A percentile compares a stretch with the other conserved stretches of the same genome.
Conservation (phyloP, 2,113 vertebrate species). For the Uria aalge region DNA sequence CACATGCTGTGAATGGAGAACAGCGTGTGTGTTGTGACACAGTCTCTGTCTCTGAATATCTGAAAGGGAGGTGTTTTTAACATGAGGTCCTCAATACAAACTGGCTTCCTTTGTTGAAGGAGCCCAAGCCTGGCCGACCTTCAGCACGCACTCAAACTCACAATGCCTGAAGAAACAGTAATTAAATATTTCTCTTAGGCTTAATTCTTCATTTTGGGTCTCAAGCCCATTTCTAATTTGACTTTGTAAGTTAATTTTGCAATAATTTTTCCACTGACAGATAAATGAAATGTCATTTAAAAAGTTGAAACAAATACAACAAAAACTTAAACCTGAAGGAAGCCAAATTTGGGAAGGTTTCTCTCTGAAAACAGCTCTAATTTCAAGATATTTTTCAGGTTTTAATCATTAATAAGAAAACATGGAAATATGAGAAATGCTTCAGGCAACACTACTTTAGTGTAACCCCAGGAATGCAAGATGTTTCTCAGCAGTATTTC, state of each 20-base stretch:
- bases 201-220: neutral
- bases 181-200: neutral
- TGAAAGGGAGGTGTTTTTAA: neutral
- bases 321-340: neutral
- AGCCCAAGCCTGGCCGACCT: neutral
- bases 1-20: neutral
- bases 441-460: slow-evolving; percentile 1
- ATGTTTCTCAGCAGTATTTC: slow-evolving; percentile 24
- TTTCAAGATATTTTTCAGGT: slow-evolving; percentile 15
- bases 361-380: slow-evolving; percentile 7
- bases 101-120: neutral
- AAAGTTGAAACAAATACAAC: neutral
- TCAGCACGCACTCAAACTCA: neutral
- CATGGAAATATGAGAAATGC: neutral
- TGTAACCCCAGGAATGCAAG: slow-evolving; percentile 19
- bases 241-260: neutral
- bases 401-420: slow-evolving; percentile 36
- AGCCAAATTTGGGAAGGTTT: neutral
- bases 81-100: neutral
- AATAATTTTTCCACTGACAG: neutral
- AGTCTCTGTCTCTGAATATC: neutral
- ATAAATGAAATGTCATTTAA: neutral
- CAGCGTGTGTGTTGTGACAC: neutral
- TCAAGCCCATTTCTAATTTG: neutral
- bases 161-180: neutral